A percentile compares a stretch with the other conserved stretches of the same genome.
phyloP scores from a whole-genome alignment of 1,140 invertebrate species.

The Nasonia giraulti region DNA sequence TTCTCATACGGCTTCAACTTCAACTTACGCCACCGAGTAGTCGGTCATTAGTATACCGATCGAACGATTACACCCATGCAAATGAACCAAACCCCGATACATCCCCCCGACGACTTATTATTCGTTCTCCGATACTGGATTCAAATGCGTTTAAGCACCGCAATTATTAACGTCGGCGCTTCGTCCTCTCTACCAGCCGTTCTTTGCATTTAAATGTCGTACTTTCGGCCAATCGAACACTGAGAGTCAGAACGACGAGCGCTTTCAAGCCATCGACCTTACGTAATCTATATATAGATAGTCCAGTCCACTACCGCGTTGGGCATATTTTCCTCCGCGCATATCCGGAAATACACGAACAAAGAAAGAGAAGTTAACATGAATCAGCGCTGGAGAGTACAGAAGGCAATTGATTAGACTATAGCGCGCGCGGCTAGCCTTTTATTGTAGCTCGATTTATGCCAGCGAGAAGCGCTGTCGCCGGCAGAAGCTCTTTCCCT shows the following conservation, averaged over 20 bases:
- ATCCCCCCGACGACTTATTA: too few species aligned
- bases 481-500: neutral
- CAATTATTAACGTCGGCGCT: neutral
- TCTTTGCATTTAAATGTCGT: constrained; percentile 33
- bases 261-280: constrained; percentile 5
- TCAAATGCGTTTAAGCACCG: neutral
- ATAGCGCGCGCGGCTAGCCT: neutral
- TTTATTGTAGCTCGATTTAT: constrained; percentile 33
- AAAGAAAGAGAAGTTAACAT: neutral
- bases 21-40: too few species aligned
- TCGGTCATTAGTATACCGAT: too few species aligned
- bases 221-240: constrained; percentile 27
- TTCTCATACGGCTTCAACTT: too few species aligned
- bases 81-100: too few species aligned
- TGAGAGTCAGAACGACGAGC: neutral
- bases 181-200: neutral
- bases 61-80: too few species aligned
- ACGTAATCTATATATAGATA: neutral
- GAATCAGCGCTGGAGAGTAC: neutral
- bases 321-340: neutral
- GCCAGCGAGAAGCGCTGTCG: neutral
- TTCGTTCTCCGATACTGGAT: too few species aligned
- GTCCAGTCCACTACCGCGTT: neutral
- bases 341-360: neutral
- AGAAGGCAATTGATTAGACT: constrained; percentile 13